Base-by-base conservation (phyloP, 2,888 invertebrate genomes). In the Acanthacorydalis orientalis region DNA sequence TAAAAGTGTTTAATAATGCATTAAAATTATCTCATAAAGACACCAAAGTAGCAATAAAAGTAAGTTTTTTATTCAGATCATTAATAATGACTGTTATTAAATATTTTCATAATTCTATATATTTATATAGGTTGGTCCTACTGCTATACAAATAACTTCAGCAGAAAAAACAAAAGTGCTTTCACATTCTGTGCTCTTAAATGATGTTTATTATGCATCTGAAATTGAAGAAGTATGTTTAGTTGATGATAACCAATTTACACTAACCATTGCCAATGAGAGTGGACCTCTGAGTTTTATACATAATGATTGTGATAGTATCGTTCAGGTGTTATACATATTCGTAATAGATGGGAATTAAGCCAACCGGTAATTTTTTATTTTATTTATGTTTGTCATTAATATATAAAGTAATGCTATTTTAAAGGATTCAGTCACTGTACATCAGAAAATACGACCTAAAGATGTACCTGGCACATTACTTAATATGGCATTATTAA, bases 381-480 rank as follows among this genome's bases (percentile, higher is more conserved):
- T 46, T 10, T n/a, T 44, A 31, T 38, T 23, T 12, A 37, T 35
- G 11, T 31, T 23, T 11, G 23, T 31, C 7, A 7, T 38, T 8
- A 16, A 12, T 49, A 3, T 10, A n/a, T n/a, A n/a, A n/a, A 43
- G 32, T 35, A 34, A n/a, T 44, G 15, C 8, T 49, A 48, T 51
- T 53, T 57, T 58, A 12, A 59, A 84, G 80, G 93, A 95, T 59
- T 84, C 92, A 0, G 91, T 95, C 45, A 92, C 91, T 4, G 93
- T 96, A 1, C 96, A 97, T 66, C 92, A 95, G 56, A 96, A 96
- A 69, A 96, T 97, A 51, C 72, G 96, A 44, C 96, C 96, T 0
- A 96, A 96, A 67, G 96, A 97, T 68, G 97, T 97, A 1, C 97
- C 97, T 0, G 97, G 97, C 1, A 97, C 96, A 0, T 67, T 97